phyloP scores from a whole-genome alignment of 1,140 invertebrate genomes.

The Solenopsis invicta region DNA sequence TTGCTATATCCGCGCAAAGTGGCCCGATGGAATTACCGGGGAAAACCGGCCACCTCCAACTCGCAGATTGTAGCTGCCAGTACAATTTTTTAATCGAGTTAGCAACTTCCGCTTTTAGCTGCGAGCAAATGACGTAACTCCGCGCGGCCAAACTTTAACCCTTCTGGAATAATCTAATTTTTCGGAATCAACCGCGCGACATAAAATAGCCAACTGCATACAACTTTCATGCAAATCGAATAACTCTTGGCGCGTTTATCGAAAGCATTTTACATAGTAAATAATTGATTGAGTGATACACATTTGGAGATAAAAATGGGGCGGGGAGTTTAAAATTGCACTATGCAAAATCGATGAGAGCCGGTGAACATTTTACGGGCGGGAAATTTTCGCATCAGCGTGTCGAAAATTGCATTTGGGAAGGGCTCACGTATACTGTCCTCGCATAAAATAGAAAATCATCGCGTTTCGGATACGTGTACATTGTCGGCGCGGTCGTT shows the following conservation, averaged over 20 bases:
- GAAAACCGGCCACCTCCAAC: constrained; percentile 27
- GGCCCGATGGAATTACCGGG: constrained; percentile 47
- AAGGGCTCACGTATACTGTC: neutral
- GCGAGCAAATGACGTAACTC: constrained; percentile 42
- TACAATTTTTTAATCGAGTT: constrained; percentile 64
- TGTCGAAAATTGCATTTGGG: constrained; percentile 3
- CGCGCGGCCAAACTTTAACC: constrained; percentile 46
- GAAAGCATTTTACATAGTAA: neutral
- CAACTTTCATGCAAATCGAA: constrained; percentile 37
- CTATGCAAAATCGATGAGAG: constrained; percentile 29
- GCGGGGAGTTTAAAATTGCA: neutral
- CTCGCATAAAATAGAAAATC: constrained; percentile 19
- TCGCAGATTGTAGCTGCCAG: constrained; percentile 53
- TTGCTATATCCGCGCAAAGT: constrained; percentile 60
- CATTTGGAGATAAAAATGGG: neutral
- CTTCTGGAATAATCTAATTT: constrained; percentile 48
- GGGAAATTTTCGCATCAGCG: neutral
- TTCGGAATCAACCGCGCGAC: constrained; percentile 32
- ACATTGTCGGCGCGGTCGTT: constrained; percentile 20
- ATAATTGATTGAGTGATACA: neutral
- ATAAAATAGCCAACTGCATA: constrained; percentile 19
- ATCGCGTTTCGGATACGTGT: constrained; percentile 18
- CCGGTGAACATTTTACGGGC: neutral
- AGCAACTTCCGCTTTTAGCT: constrained; percentile 51
- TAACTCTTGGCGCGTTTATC: constrained; percentile 10